Evolutionary conservation across 2,888 invertebrate species (phyloP).

Genomic region (Rhamphomyia laevipes): DNA sequence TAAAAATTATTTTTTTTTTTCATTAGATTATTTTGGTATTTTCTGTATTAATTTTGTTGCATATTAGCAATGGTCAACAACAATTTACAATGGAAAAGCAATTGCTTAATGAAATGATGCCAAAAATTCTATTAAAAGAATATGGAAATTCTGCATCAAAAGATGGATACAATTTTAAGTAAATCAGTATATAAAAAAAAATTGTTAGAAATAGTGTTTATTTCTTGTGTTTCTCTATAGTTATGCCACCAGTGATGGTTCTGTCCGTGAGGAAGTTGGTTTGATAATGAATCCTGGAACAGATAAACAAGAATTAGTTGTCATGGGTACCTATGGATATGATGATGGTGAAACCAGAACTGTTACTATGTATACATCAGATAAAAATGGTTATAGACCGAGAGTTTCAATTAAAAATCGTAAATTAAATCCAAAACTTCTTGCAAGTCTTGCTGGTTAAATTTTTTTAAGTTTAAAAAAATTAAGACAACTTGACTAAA

Average conservation of each 20-base stretch:
- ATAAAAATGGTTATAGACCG: slow-evolving; percentile 34
- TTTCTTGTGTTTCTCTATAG: slow-evolving; percentile 15
- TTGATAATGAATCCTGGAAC: slow-evolving; percentile 33
- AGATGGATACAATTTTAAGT: slow-evolving; percentile 33
- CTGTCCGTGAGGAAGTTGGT: slow-evolving; percentile 31
- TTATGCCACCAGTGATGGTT: slow-evolving; percentile 30
- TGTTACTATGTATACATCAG: slow-evolving; percentile 35
- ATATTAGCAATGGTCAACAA: background rate
- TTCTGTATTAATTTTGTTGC: background rate
- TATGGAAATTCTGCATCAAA: slow-evolving; percentile 25
- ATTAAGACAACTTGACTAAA: too few species aligned
- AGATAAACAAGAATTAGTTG: slow-evolving; percentile 29
- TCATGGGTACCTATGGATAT: slow-evolving; percentile 32
- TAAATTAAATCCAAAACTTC: slow-evolving; percentile 20
- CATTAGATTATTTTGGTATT: background rate
- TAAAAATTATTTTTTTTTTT: background rate
- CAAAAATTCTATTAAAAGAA: slow-evolving; percentile 24
- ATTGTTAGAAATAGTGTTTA: background rate
- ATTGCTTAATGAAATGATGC: slow-evolving; percentile 24
- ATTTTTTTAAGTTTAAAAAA: too few species aligned
- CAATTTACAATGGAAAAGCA: slow-evolving; percentile 15
- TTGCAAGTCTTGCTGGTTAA: slow-evolving; percentile 16
- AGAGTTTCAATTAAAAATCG: slow-evolving; percentile 29
- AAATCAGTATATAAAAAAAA: slow-evolving; percentile 9
- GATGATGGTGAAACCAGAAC: slow-evolving; percentile 31